Conservation (phyloP, 2,888 invertebrate species). For the Scaptomyza parva region DNA sequence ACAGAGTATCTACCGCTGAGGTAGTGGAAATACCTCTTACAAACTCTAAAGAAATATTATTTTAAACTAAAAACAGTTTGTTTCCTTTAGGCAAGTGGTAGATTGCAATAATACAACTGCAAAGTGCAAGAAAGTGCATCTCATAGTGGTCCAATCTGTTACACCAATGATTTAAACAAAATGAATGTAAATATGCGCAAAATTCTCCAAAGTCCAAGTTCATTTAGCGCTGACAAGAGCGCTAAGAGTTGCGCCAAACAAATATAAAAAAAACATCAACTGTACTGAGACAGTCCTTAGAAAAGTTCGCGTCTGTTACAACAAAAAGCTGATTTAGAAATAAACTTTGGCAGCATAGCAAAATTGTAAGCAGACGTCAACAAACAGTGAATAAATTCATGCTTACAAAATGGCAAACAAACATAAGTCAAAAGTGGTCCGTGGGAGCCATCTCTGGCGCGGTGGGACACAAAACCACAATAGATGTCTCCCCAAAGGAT, state of each 20-base stretch:
- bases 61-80: background rate
- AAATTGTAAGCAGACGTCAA: conserved; percentile 63
- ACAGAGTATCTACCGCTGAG: background rate
- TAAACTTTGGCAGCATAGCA: conserved; percentile 60
- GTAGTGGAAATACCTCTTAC: background rate
- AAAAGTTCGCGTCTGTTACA: conserved; percentile 37
- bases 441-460: conserved; percentile 19
- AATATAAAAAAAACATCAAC: conserved; percentile 47
- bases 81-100: background rate
- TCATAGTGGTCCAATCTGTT: conserved; percentile 65
- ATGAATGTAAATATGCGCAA: conserved; percentile 60
- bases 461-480: conserved; percentile 38
- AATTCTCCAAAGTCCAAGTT: conserved; percentile 44
- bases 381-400: conserved; percentile 57
- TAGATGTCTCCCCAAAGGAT: conserved; percentile 22
- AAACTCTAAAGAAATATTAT: background rate
- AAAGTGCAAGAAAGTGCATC: background rate
- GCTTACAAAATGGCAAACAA: conserved; percentile 53
- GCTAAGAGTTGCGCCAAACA: conserved; percentile 17
- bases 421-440: conserved; percentile 47
- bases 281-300: conserved; percentile 6
- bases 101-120: conserved; percentile 5
- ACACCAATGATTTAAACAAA: conserved; percentile 65
- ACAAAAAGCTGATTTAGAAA: conserved; percentile 75
- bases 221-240: conserved; percentile 37